Percentiles rank a stretch among this genome's conserved stretches.
Evolutionary conservation across 1,140 invertebrate species (phyloP).

Genomic region (Tetramorium simillimum): DNA sequence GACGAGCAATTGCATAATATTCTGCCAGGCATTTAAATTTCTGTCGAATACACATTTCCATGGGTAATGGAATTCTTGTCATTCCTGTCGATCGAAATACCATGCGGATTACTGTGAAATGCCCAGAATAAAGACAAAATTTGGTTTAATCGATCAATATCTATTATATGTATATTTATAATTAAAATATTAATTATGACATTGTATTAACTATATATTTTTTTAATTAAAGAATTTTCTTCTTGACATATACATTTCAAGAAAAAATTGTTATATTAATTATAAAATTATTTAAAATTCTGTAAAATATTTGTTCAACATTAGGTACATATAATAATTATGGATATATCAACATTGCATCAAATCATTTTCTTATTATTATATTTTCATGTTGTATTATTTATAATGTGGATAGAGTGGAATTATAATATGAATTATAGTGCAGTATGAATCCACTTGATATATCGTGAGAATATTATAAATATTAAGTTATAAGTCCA

Average conservation of each 20-base stretch:
- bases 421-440: too few species aligned
- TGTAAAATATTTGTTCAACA: neutral
- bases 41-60: conserved; percentile 17
- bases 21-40: conserved; percentile 69
- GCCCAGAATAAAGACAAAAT: neutral
- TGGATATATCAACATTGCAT: neutral
- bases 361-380: neutral
- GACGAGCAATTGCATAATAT: conserved; percentile 63
- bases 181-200: neutral
- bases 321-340: too few species aligned
- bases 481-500: conserved; percentile 11
- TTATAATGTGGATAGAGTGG: neutral
- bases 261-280: neutral
- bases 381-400: neutral
- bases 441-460: too few species aligned
- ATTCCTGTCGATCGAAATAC: neutral
- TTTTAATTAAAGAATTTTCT: neutral
- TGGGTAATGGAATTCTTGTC: neutral
- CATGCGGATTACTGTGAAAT: neutral
- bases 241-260: neutral
- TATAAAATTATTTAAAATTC: neutral
- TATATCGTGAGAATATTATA: conserved; percentile 6
- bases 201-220: neutral
- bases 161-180: neutral
- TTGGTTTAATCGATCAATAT: neutral